phyloP scores from a whole-genome alignment of 2,888 invertebrate species.

The Phengaris alcon region DNA sequence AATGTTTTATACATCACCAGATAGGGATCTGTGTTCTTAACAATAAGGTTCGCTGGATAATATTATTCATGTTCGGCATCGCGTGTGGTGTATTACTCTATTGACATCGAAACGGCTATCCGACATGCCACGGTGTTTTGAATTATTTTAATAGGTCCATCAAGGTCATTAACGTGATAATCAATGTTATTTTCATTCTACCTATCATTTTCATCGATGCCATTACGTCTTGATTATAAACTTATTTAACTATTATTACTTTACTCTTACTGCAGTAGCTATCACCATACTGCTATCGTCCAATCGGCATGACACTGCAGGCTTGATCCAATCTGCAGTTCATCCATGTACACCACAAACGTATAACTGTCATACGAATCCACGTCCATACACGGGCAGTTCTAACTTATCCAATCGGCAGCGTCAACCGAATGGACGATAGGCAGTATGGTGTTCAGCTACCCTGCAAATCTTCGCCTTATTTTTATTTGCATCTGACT shows the following conservation, averaged over 20 bases:
- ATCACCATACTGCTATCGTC: too few relatives aligned
- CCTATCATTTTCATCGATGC: not conserved
- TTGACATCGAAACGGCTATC: conserved; percentile 20
- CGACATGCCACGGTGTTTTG: conserved; percentile 22
- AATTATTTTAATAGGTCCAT: conserved; percentile 3
- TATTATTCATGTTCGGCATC: conserved; percentile 28
- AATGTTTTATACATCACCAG: conserved; percentile 25
- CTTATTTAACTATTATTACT: not conserved
- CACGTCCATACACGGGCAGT: too few relatives aligned
- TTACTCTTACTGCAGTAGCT: not conserved
- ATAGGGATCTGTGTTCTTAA: conserved; percentile 22
- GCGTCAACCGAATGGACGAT: too few relatives aligned
- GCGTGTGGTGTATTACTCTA: conserved; percentile 24
- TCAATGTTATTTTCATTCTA: not conserved
- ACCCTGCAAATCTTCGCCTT: too few relatives aligned
- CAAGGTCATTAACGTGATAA: conserved; percentile 17
- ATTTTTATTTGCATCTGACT: not conserved
- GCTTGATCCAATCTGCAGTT: too few relatives aligned
- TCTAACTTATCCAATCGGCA: too few relatives aligned
- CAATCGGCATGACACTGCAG: too few relatives aligned
- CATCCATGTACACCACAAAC: too few relatives aligned
- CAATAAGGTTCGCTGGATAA: conserved; percentile 15
- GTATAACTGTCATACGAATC: too few relatives aligned
- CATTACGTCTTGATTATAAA: not conserved
- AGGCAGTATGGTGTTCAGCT: too few relatives aligned